Percentiles rank a stretch among this genome's conserved stretches.
These are phyloP conservation scores for Protaetia brevitarsis DNA, from an alignment of 1,140 invertebrate species.

Conservation along the genomic window DNA sequence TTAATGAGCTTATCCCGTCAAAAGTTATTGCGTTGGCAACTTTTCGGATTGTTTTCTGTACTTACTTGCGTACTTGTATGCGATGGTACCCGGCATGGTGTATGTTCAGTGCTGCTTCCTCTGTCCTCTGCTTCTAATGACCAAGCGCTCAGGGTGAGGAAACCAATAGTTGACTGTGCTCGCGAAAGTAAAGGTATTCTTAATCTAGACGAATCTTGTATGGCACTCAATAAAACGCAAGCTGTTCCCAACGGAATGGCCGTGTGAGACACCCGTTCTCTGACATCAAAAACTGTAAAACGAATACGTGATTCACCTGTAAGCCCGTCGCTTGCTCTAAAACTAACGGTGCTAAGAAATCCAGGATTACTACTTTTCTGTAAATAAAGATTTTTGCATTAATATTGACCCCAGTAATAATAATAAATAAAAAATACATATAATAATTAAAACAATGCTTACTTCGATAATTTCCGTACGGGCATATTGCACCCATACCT, in stretches of 20 bases:
- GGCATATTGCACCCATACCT: constrained; percentile 77
- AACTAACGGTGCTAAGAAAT: constrained; percentile 84
- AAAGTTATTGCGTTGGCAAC: no score
- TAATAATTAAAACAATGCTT: constrained; percentile 35
- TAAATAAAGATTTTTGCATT: constrained; percentile 33
- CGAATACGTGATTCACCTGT: constrained; percentile 67
- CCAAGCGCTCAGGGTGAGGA: constrained; percentile 80
- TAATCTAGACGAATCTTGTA: constrained; percentile 60
- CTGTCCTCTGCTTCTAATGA: constrained; percentile 72
- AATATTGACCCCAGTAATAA: no score
- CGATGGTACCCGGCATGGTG: constrained; percentile 56
- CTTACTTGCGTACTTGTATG: constrained; percentile 40
- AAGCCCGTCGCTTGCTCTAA: constrained; percentile 74
- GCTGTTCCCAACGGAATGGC: constrained; percentile 73
- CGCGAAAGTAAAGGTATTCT: constrained; percentile 50
- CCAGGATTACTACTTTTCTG: constrained; percentile 80
- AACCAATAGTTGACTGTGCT: constrained; percentile 69
- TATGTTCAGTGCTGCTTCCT: constrained; percentile 68
- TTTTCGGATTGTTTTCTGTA: neutral
- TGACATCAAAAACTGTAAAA: constrained; percentile 82
- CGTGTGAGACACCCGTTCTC: constrained; percentile 80
- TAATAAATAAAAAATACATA: neutral
- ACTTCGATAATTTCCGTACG: constrained; percentile 87
- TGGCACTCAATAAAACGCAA: constrained; percentile 58
- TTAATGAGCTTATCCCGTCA: no score